Percentiles rank a stretch among this genome's conserved stretches.
Conservation (phyloP, 2,113 vertebrate genomes). For the Turnix velox region DNA sequence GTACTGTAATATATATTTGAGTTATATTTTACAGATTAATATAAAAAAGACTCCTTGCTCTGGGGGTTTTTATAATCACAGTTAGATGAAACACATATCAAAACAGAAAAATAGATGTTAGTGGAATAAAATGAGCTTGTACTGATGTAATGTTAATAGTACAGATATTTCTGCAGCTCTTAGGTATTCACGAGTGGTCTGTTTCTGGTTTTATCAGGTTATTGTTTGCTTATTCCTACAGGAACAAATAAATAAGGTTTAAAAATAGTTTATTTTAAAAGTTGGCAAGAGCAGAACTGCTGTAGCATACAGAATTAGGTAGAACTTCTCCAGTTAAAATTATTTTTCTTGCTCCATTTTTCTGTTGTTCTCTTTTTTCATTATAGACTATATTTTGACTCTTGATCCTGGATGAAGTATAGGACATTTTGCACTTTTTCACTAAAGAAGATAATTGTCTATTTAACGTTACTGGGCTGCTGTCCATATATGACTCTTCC, state of each 20-base stretch:
- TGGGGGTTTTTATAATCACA: background rate
- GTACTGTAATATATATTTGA: background rate
- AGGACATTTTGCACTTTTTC: background rate
- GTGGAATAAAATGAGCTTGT: background rate
- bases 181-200: background rate
- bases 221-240: background rate
- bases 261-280: constrained; percentile 4
- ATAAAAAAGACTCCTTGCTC: background rate
- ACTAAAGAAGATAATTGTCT: background rate
- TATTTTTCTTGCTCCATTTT: background rate
- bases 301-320: background rate
- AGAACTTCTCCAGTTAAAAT: background rate
- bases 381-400: background rate
- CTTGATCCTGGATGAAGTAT: background rate
- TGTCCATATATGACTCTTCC: background rate
- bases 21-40: background rate
- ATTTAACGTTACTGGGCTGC: background rate
- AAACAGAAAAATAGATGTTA: background rate
- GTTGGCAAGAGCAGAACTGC: background rate
- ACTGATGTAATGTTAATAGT: background rate
- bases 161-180: background rate
- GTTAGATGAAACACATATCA: background rate
- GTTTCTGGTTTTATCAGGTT: background rate
- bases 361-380: background rate
- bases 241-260: background rate